Conservation (phyloP, 64 coral and sea anemone species). For the Montipora foliosa region DNA sequence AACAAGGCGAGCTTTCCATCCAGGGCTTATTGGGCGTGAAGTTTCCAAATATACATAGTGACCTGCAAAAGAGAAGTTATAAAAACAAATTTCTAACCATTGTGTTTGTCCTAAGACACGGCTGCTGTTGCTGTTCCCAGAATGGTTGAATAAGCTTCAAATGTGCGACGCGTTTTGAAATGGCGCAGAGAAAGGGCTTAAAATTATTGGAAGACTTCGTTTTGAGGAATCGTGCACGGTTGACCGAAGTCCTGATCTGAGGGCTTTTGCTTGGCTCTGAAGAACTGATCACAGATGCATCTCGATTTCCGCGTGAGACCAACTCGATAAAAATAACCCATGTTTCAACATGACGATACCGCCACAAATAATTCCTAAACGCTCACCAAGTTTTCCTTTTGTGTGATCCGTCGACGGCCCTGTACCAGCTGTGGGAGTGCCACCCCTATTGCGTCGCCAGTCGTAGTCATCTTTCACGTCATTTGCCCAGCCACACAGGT, state of each 20-base stretch:
- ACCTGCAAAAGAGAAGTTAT: constrained; percentile 31
- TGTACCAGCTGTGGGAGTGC: constrained; percentile 78
- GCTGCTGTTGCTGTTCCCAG: too few species aligned
- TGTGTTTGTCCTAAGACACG: not conserved
- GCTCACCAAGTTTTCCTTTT: constrained; percentile 44
- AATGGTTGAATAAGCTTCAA: too few species aligned
- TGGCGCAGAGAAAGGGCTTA: too few species aligned
- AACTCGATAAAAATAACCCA: not conserved
- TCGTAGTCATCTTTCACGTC: constrained; percentile 47
- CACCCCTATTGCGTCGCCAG: constrained; percentile 61
- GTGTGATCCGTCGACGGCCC: constrained; percentile 85
- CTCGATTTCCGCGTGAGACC: too few species aligned
- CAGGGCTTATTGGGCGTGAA: constrained; percentile 62
- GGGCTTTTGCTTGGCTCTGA: too few species aligned
- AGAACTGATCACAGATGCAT: too few species aligned
- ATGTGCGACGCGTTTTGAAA: too few species aligned
- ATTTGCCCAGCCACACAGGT: constrained; percentile 78
- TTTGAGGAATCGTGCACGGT: not conserved
- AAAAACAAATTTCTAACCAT: too few species aligned
- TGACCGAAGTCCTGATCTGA: not conserved
- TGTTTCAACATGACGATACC: not conserved
- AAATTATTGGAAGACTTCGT: too few species aligned
- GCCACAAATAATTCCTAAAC: not conserved
- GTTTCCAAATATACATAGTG: constrained; percentile 84
- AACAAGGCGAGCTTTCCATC: constrained; percentile 73